phyloP scores from a whole-genome alignment of 2,888 invertebrate species.

The Apomyelois bistriatella region DNA sequence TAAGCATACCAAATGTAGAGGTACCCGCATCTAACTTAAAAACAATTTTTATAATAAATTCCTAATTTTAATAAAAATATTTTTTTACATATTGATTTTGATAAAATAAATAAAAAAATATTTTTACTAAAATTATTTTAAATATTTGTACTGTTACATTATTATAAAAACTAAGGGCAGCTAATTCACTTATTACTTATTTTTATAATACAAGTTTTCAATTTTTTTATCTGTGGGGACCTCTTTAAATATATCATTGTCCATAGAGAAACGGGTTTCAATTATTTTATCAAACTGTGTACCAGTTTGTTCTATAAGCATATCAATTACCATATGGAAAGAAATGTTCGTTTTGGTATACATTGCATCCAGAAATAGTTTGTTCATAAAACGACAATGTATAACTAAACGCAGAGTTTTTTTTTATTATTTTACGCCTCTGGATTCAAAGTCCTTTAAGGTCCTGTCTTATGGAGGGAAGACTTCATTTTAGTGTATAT shows the following conservation, averaged over 20 bases:
- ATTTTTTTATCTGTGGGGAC: background rate
- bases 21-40: background rate
- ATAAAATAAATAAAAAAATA: too few species aligned
- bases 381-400: background rate
- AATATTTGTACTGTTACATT: too few species aligned
- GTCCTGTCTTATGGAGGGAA: background rate
- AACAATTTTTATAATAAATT: background rate
- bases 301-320: slow-evolving; percentile 8
- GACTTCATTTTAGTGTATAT: background rate
- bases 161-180: too few species aligned
- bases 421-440: too few species aligned
- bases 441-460: too few species aligned
- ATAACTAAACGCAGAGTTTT: background rate
- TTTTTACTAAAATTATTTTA: too few species aligned
- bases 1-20: slow-evolving; percentile 1
- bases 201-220: background rate
- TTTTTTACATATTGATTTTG: too few species aligned
- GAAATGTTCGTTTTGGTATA: background rate
- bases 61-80: too few species aligned
- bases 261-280: background rate
- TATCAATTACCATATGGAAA: slow-evolving; percentile 18
- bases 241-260: background rate
- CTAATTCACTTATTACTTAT: too few species aligned
- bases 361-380: background rate
- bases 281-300: background rate